Base-by-base conservation (phyloP, 2,113 vertebrate species). In the Phyllostomus discolor region DNA sequence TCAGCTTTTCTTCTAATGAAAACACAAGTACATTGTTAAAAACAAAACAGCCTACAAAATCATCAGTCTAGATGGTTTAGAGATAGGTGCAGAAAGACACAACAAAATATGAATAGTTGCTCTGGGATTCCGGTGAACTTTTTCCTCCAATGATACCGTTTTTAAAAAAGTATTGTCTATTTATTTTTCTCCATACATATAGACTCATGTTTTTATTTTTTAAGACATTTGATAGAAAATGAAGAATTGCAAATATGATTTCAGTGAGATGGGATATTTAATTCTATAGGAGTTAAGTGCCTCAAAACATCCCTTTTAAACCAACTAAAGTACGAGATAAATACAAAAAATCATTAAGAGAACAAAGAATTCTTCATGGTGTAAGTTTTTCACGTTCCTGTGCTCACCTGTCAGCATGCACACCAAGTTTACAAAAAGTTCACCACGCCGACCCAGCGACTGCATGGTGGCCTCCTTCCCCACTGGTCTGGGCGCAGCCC, bases 1-100 rank as follows among this genome's bases (percentile, higher is more conserved):
- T 38, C 48, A 52, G 80, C 10, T 83, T 85, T 59, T 52, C 41
- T 50, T 57, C 33, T 78, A 89, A 79, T 26, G 26, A 87, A 87
- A 33, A 86, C 91, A 9, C 11, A 90, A 72, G 38, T 1, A 46
- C 7, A 31, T 1, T 54, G 12, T 8, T 87, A 41, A 73, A 67
- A 93, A 94, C 50, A 15, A 84, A 91, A 79, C 1, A 43, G 12
- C 14, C 35, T 76, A 69, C 7, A 70, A 90, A 95, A 66, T 33
- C 59, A 35, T 80, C 59, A 31, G 67, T n/a, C n/a, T 46, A 26
- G 33, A 9, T 35, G 54, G 22, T 19, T 80, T 33, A 89, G 0
- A 67, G 33, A 84, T 46, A 88, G n/a, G 70, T 57, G 17, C 2
- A 41, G 38, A 69, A 72, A 84, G 35, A 28, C 16, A 85, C 1